phyloP scores from a whole-genome alignment of 2,113 vertebrate genomes.

The Neofelis nebulosa region DNA sequence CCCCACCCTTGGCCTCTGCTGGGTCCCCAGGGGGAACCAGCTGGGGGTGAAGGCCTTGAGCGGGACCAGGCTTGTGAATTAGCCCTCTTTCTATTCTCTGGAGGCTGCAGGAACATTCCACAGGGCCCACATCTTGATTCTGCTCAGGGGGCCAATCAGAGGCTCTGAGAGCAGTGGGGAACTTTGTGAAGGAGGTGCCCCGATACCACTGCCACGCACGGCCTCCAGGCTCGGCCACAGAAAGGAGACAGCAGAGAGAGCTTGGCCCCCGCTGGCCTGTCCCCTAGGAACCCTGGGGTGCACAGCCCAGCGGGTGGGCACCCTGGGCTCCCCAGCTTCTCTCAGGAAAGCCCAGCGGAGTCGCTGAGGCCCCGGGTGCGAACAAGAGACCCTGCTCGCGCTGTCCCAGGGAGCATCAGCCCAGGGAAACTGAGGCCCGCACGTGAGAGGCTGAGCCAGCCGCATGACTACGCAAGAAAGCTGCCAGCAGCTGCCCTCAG shows the following conservation, averaged over 20 bases:
- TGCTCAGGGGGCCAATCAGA: not conserved
- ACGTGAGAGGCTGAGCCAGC: not conserved
- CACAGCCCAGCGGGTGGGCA: not conserved
- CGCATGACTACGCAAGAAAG: accelerated
- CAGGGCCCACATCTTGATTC: not conserved
- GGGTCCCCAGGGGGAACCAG: not conserved
- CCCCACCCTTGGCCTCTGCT: not conserved
- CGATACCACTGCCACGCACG: accelerated
- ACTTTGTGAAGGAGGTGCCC: not conserved
- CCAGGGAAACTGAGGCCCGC: not conserved
- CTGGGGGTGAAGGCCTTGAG: accelerated
- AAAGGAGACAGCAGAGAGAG: not conserved
- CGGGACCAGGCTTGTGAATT: not conserved
- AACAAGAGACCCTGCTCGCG: not conserved
- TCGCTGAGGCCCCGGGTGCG: not conserved
- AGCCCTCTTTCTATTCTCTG: not conserved
- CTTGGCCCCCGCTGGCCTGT: not conserved
- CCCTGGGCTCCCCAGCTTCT: accelerated
- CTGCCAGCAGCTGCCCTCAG: accelerated
- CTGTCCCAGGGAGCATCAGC: not conserved
- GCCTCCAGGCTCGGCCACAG: not conserved
- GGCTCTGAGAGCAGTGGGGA: not conserved
- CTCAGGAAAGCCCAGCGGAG: not conserved
- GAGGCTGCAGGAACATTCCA: not conserved
- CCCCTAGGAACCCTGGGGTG: not conserved